Base-by-base conservation (phyloP, 2,888 invertebrate genomes). In the Helicoverpa assulta region DNA sequence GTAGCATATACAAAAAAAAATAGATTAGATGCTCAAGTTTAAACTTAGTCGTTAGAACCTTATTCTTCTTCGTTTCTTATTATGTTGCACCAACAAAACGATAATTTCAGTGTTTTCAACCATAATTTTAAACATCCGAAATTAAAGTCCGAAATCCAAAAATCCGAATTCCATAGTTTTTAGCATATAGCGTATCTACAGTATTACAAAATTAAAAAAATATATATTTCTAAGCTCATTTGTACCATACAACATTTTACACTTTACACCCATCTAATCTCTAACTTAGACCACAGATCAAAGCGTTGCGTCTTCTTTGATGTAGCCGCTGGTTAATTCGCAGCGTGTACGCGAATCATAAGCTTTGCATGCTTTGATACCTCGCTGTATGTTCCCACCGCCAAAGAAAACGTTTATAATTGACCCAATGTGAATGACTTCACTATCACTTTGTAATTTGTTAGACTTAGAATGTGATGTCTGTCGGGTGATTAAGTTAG, bases 241-340 rank as follows among this genome's bases (percentile, higher is more conserved):
- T 72, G 33, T 16, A 33, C 71, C 73, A 73, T 18, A 67, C 19
- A 21, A 6, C 54, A 73, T 40, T 67, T 1, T 1, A 16, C n/a
- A n/a, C n/a, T 67, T 1, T 1, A 54, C 50, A 14, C 18, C 60
- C n/a, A 14, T 65, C 66, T 59, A 63, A 63, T 54, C 33, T 67
- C 66, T 43, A 29, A 63, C 73, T 76, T 78, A 65, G 16, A 56
- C 77, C 79, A 75, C 65, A 67, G 81, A 66, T 74, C 76, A 81
- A 76, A 80, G 63, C 63, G 57, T 26, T 21, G 71, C 78, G 79
- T 68, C 66, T 61, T 64, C 86, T 86, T 88, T 88, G 84, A 88
- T 89, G 82, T 81, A 68, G 60, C 83, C 84, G 84, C 80, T 77
- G 80, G 83, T 86, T 86, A 83, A 85, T 83, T 85, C 77, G 82